phyloP scores from a whole-genome alignment of 2,888 invertebrate genomes.

The Serrognathus titanus region DNA sequence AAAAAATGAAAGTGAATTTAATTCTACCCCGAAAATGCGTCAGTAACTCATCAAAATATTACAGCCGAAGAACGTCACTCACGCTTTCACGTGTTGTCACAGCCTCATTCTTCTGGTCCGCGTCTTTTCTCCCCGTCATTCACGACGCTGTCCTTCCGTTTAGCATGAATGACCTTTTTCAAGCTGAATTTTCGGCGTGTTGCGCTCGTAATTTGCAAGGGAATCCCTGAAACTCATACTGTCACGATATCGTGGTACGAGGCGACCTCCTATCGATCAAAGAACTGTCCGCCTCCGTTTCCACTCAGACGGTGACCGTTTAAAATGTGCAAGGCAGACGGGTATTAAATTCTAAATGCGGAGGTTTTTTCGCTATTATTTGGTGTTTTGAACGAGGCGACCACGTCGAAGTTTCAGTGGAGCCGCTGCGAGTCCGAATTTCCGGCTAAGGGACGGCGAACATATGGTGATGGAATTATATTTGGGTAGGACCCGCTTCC shows the following conservation, averaged over 20 bases:
- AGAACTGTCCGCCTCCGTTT: conserved; percentile 39
- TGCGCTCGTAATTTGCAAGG: not conserved
- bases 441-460: conserved; percentile 6
- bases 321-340: not conserved
- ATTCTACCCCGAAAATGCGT: conserved; percentile 16
- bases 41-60: conserved; percentile 33
- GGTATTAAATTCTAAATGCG: conserved; percentile 30
- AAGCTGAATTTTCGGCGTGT: conserved; percentile 23
- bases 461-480: conserved; percentile 29
- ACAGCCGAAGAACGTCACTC: conserved; percentile 23
- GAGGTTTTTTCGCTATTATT: conserved; percentile 40
- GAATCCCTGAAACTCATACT: not conserved
- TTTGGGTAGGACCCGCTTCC: conserved; percentile 31
- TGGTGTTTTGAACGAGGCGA: conserved; percentile 31
- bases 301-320: conserved; percentile 29
- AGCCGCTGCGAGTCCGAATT: conserved; percentile 4
- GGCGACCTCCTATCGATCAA: conserved; percentile 38
- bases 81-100: conserved; percentile 26
- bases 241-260: conserved; percentile 23
- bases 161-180: conserved; percentile 33
- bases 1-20: not conserved
- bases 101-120: conserved; percentile 36
- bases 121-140: conserved; percentile 32
- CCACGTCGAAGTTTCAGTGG: conserved; percentile 25
- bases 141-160: conserved; percentile 47